Evolutionary conservation across 2,797 vertebrate species (phyloP), one percentile per base, ranked within the genome.

Genomic region (Furcifer pardalis): DNA sequence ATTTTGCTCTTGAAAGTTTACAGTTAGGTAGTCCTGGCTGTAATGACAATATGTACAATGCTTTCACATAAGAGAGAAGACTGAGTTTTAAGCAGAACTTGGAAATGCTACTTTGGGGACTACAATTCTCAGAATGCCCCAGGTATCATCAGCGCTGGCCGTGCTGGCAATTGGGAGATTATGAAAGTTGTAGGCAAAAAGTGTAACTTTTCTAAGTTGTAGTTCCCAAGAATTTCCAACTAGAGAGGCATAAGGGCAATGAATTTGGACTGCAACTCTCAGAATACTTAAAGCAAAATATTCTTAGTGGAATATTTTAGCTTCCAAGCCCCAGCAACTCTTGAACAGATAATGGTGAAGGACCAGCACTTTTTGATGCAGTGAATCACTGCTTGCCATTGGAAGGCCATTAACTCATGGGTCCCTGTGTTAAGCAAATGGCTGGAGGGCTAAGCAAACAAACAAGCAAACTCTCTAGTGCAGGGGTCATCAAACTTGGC

Each of bases 1-100:
- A 7, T 76, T 83, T 59, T 21, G 42, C 82, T 84, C 79, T 91
- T 52, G 80, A 86, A 81, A 71, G 89, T 86, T 86, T 88, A 77
- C 62, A 89, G 0, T 74, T 85, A 40, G 8, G 27, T 80, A 46
- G 77, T 88, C 83, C 80, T 86, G 72, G 68, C 89, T 79, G 71
- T 76, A 2, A 76, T 2, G 19, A 30, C 69, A 40, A 23, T 72
- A 83, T 82, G 63, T 7, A 32, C 40, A 72, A 32, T 69, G 4
- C 69, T 90, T 75, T 89, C 86, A 9, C 13, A 80, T 52, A 79
- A 46, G 81, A 79, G n/a, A 13, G 82, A 60, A 76, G 5, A 0
- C 6, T 84, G 56, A 73, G 0, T 72, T 37, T 19, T 59, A 1
- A 56, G 19, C 52, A 56, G 52, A 19, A 19, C 52, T 15, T 56